A percentile compares a stretch with the other conserved stretches of the same genome.
phyloP scores from a whole-genome alignment of 2,888 invertebrate genomes.

The Adela reaumurella region DNA sequence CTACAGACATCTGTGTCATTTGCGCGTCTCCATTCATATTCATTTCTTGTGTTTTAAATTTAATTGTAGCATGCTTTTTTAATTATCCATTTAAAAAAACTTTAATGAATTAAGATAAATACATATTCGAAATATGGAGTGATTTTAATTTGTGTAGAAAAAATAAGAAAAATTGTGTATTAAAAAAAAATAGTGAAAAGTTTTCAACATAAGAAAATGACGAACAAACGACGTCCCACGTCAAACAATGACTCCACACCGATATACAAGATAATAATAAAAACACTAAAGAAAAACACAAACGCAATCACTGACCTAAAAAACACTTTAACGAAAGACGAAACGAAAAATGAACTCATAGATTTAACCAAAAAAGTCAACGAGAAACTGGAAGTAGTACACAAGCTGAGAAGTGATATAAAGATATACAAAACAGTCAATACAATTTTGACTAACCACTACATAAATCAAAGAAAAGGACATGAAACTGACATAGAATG shows the following conservation, averaged over 20 bases:
- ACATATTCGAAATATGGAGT: too few relatives aligned
- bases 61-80: too few relatives aligned
- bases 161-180: too few relatives aligned
- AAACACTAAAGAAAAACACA: slow-evolving; percentile 36
- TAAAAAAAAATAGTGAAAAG: too few relatives aligned
- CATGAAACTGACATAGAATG: slow-evolving; percentile 32
- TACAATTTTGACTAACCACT: slow-evolving; percentile 44
- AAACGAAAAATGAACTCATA: slow-evolving; percentile 28
- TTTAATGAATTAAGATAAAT: too few relatives aligned
- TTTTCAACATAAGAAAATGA: not conserved
- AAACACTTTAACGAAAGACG: slow-evolving; percentile 27
- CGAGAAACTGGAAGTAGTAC: slow-evolving; percentile 43
- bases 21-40: too few relatives aligned
- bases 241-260: not conserved
- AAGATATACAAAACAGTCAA: slow-evolving; percentile 47
- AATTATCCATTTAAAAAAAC: too few relatives aligned
- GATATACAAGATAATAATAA: slow-evolving; percentile 9
- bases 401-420: slow-evolving; percentile 42
- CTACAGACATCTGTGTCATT: too few relatives aligned
- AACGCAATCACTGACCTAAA: slow-evolving; percentile 34
- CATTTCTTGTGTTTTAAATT: too few relatives aligned
- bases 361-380: slow-evolving; percentile 17
- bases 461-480: slow-evolving; percentile 37
- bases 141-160: too few relatives aligned
- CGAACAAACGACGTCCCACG: not conserved